Percentiles rank a stretch among this genome's conserved stretches.
Evolutionary conservation across 2,797 vertebrate species (phyloP).

Genomic region (Cheirogaleus major): DNA sequence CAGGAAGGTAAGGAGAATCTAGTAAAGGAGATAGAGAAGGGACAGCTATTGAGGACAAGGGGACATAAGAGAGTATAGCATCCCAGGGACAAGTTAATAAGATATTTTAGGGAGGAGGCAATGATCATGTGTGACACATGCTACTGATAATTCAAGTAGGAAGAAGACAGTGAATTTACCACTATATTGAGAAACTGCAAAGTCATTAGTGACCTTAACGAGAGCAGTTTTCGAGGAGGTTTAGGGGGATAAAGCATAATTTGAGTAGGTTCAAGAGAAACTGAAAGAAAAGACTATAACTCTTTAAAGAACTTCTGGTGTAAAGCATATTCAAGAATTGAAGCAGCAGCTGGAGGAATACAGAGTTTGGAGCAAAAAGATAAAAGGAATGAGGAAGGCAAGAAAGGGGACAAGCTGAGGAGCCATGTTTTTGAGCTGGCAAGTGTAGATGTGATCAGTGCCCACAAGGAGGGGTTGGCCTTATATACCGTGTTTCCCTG

Average conservation of each 20-base stretch:
- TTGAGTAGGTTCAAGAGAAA: background rate
- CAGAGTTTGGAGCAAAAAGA: background rate
- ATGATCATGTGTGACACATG: background rate
- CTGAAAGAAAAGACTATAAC: background rate
- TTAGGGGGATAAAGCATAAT: background rate
- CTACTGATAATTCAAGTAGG: background rate
- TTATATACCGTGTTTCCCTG: background rate
- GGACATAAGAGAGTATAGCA: background rate
- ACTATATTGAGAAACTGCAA: background rate
- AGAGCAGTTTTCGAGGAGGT: background rate
- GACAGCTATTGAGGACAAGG: background rate
- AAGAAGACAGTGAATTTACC: background rate
- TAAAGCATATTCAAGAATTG: background rate
- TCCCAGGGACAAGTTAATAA: background rate
- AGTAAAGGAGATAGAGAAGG: background rate
- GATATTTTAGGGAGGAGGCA: background rate
- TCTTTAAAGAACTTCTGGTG: background rate
- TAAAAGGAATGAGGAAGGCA: background rate
- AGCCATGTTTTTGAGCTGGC: background rate
- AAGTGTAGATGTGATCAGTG: background rate
- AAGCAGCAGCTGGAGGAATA: background rate
- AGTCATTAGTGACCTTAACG: background rate
- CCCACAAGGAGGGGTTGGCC: background rate
- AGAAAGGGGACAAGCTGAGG: background rate
- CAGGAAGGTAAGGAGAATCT: background rate